Conservation (phyloP, 2,113 vertebrate species). For the Silurus glanis region DNA sequence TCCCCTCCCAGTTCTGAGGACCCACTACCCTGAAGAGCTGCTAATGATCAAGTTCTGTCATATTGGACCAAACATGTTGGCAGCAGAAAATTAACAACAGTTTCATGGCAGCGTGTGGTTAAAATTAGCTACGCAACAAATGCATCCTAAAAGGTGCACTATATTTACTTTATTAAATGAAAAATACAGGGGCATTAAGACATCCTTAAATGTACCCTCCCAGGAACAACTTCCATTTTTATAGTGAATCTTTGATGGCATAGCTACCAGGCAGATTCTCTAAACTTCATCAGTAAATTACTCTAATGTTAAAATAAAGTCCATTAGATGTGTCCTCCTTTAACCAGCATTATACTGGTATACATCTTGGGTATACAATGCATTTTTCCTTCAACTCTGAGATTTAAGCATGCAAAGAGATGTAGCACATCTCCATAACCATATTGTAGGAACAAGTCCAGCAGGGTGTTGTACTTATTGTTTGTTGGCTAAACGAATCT, state of each 20-base stretch:
- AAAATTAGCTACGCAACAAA: not conserved
- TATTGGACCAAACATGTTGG: not conserved
- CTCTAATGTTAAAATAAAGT: not conserved
- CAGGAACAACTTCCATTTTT: not conserved
- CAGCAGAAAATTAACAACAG: not conserved
- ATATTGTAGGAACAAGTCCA: conserved; percentile 17
- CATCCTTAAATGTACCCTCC: not conserved
- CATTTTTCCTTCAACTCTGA: not conserved
- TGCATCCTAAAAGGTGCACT: not conserved
- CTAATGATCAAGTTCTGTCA: not conserved
- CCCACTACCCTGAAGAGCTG: not conserved
- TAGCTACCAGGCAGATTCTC: not conserved
- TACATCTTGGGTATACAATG: not conserved
- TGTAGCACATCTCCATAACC: conserved; percentile 1
- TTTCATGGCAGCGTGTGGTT: not conserved
- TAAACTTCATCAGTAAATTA: not conserved
- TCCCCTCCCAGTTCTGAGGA: not conserved
- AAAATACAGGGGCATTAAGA: not conserved
- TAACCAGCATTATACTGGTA: not conserved
- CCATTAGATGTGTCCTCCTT: not conserved
- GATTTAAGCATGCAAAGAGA: not conserved
- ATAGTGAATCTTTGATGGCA: too few relatives aligned
- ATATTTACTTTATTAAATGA: not conserved
- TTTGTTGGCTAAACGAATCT: conserved; percentile 34
- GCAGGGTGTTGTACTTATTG: conserved; percentile 3